Base-by-base conservation (phyloP, 2,797 vertebrate genomes). In the Aldrovandia affinis region DNA sequence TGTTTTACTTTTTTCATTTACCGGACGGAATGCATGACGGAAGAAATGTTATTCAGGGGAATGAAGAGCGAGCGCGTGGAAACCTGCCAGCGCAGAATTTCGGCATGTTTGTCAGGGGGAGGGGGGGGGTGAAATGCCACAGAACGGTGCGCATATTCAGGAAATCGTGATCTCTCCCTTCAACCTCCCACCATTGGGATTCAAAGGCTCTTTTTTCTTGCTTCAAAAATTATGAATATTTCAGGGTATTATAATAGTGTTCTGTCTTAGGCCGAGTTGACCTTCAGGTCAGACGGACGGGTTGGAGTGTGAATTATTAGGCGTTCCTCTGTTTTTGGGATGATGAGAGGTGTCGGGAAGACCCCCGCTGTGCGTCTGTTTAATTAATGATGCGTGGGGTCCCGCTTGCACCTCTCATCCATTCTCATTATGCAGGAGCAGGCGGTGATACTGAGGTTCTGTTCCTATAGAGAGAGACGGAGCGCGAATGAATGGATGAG, bases 341-440 rank as follows among this genome's bases (percentile, higher is more conserved):
- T 12, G 39, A 42, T 73, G 73, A 77, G 42, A 77, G 73, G 73
- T 47, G 25, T 47, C 25, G 22, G 73, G 33, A 28, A n/a, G 73
- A 22, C 39, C 33, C 39, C 9, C 42, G 20, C 73, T n/a, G 39
- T 47, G 73, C 25, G 73, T 44, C 42, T 44, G 73, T 28, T 77
- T 47, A 77, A 77, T 77, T 77, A 77, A 77, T 77, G 73, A 25
- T 42, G 33, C 42, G 47, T 25, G 42, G 33, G 42, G 20, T 22
- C 73, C 22, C 20, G 36, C 73, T 44, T 47, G 42, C 39, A 39
- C 73, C 2, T 77, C 73, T 47, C 42, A 77, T 77, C 42, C 73
- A 47, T 47, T 77, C 73, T 77, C 73, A 77, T 77, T 77, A 47
- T 47, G 47, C 73, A 10, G 20, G 39, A 14, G 39, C 63, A 68